phyloP scores from a whole-genome alignment of 2,113 vertebrate genomes.

The Nipponia nippon region DNA sequence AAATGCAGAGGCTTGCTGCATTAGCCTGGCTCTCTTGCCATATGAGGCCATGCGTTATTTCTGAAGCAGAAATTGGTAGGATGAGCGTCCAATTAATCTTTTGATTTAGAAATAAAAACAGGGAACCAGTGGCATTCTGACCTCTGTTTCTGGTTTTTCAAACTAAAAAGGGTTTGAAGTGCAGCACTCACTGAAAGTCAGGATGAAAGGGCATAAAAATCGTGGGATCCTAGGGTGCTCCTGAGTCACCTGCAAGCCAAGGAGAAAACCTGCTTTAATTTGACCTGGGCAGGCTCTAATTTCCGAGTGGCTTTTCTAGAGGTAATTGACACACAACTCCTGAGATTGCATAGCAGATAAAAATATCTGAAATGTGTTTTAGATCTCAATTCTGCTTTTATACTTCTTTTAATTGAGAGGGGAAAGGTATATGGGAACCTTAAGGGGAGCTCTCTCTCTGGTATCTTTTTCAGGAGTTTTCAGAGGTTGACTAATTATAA shows the following conservation, averaged over 20 bases:
- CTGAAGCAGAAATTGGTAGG: not conserved
- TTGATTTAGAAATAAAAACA: not conserved
- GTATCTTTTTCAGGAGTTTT: not conserved
- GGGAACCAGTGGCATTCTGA: not conserved
- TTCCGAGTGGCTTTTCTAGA: not conserved
- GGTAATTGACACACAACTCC: not conserved
- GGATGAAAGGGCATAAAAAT: not conserved
- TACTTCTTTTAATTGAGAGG: not conserved
- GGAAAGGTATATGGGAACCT: not conserved
- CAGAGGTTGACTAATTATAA: not conserved
- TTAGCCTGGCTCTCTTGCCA: not conserved
- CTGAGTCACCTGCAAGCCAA: not conserved
- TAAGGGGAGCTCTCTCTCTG: not conserved
- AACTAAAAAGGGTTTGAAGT: not conserved
- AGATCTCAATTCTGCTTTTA: not conserved
- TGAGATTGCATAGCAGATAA: not conserved
- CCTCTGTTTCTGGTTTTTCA: not conserved
- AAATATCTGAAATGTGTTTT: not conserved
- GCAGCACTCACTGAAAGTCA: not conserved
- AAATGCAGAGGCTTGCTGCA: not conserved
- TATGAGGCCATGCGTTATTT: fast-evolving
- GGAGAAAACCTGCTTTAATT: slow-evolving; percentile 1
- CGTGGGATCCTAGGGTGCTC: not conserved
- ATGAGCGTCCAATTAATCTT: not conserved
- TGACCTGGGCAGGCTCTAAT: not conserved